Conservation (phyloP, 2,797 vertebrate genomes). For the Pseudochirops corinnae region DNA sequence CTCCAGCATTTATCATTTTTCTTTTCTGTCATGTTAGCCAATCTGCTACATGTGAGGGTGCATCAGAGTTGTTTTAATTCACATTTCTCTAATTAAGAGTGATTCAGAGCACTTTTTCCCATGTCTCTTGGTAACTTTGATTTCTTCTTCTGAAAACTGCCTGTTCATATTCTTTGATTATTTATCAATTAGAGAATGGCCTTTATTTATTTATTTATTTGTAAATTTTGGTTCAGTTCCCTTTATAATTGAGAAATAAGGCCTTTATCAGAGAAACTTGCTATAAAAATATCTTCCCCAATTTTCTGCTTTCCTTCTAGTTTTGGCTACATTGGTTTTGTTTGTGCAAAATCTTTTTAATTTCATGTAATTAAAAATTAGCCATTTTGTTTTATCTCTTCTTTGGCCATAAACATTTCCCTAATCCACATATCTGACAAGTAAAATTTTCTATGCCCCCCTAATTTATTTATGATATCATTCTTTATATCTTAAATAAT, state of each 20-base stretch:
- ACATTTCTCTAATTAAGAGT: neutral
- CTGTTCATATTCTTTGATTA: neutral
- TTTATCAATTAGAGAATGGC: neutral
- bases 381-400: neutral
- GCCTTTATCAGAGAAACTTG: neutral
- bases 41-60: neutral
- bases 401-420: neutral
- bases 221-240: neutral
- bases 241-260: neutral
- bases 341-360: neutral
- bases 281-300: neutral
- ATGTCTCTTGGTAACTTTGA: neutral
- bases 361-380: neutral
- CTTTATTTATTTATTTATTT: neutral
- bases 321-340: neutral
- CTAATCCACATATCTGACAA: neutral
- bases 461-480: neutral
- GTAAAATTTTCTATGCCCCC: neutral
- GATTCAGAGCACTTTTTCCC: neutral
- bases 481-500: neutral
- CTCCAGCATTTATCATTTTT: neutral
- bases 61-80: neutral
- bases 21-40: neutral
- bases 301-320: neutral
- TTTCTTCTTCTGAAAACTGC: too few relatives aligned